Conservation (phyloP, 2,888 invertebrate genomes). For the Epirrita christyi region DNA sequence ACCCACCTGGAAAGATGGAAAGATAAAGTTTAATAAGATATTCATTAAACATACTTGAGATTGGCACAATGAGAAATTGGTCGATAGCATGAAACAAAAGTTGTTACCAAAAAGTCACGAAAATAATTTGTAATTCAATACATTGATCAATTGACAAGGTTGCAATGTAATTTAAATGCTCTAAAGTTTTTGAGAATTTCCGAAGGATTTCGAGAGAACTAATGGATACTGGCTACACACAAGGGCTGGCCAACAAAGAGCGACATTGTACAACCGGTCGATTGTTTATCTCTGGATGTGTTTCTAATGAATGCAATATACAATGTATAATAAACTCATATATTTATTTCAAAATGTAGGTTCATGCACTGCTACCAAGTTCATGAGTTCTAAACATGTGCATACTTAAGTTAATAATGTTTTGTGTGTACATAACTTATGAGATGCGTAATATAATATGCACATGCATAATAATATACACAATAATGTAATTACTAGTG, state of each 20-base stretch:
- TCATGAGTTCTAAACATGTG: slow-evolving; percentile 13
- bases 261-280: slow-evolving; percentile 69
- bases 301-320: slow-evolving; percentile 68
- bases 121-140: slow-evolving; percentile 1
- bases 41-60: background rate
- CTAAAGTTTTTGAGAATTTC: slow-evolving; percentile 38
- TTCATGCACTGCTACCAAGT: slow-evolving; percentile 35
- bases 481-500: background rate
- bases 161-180: slow-evolving; percentile 1
- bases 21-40: slow-evolving; percentile 22
- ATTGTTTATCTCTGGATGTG: slow-evolving; percentile 66
- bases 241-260: slow-evolving; percentile 61
- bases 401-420: background rate
- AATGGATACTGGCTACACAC: slow-evolving; percentile 23
- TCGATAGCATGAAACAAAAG: background rate
- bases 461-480: slow-evolving; percentile 3
- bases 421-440: too few species aligned
- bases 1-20: slow-evolving; percentile 72
- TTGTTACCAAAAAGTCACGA: background rate
- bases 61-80: background rate
- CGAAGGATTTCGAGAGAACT: slow-evolving; percentile 41
- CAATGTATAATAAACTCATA: slow-evolving; percentile 55
- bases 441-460: too few species aligned
- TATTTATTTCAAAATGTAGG: slow-evolving; percentile 43
- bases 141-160: background rate